A percentile compares a stretch with the other conserved stretches of the same genome.
Conservation (phyloP, 1,140 invertebrate species). For the Drosophila trapezifrons region DNA sequence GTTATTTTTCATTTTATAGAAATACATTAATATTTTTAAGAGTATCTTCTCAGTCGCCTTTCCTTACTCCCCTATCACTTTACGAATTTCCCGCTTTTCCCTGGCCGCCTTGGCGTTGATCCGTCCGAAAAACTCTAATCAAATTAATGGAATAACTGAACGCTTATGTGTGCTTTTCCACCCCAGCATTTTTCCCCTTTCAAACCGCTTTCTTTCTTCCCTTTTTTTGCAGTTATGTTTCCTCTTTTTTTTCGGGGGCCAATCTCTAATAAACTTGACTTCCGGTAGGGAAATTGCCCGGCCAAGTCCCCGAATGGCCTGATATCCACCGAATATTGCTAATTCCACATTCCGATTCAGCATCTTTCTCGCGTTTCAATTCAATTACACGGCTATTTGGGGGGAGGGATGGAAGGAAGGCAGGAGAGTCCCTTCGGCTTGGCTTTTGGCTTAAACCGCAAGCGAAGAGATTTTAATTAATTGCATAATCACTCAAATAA, state of each 20-base stretch:
- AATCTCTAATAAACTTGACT: constrained; percentile 65
- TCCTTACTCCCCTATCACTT: neutral
- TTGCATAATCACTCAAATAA: constrained; percentile 79
- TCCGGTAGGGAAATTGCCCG: constrained; percentile 57
- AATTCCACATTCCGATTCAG: constrained; percentile 39
- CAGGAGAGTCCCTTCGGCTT: constrained; percentile 7
- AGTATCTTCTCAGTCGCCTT: neutral
- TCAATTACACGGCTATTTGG: constrained; percentile 39
- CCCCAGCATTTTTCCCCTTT: constrained; percentile 1
- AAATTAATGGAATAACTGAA: constrained; percentile 78
- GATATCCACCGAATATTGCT: constrained; percentile 16
- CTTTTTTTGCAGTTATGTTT: constrained; percentile 17
- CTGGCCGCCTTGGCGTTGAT: constrained; percentile 23
- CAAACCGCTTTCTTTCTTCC: neutral
- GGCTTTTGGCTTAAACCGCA: constrained; percentile 43
- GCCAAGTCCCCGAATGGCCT: constrained; percentile 22
- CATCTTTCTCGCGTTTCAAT: constrained; percentile 33
- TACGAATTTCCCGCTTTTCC: constrained; percentile 21
- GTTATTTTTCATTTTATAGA: neutral
- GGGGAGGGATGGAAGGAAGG: neutral
- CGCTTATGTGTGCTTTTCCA: constrained; percentile 46
- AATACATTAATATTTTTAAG: neutral
- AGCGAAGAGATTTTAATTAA: constrained; percentile 75
- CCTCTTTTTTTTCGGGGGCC: neutral
- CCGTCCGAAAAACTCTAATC: constrained; percentile 67